These are phyloP conservation scores for Sciaenops ocellatus DNA, from an alignment of 2,797 vertebrate genomes.

Conservation along the genomic window DNA sequence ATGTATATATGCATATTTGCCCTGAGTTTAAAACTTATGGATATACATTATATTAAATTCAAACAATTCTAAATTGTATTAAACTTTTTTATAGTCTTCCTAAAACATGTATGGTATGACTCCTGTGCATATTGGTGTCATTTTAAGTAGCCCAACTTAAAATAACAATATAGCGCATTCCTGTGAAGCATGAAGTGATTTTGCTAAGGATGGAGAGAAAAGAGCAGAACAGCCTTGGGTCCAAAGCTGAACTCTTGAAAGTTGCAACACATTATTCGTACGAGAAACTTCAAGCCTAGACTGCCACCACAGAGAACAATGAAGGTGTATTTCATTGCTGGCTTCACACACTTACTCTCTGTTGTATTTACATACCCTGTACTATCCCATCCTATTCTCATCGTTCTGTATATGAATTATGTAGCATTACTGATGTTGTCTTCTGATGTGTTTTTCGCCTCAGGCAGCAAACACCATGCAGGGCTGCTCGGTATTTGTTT, in stretches of 20 bases:
- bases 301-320: slow-evolving; percentile 4
- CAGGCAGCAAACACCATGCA: slow-evolving; percentile 51
- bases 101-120: not conserved
- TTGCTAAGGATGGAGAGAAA: not conserved
- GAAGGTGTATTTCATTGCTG: slow-evolving; percentile 15
- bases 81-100: not conserved
- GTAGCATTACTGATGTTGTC: slow-evolving; percentile 66
- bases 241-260: slow-evolving; percentile 5
- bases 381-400: slow-evolving; percentile 42
- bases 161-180: not conserved
- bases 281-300: not conserved
- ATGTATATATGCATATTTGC: too few species aligned
- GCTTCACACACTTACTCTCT: slow-evolving; percentile 24
- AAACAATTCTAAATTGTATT: not conserved
- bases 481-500: slow-evolving; percentile 68
- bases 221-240: not conserved
- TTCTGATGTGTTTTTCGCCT: slow-evolving; percentile 60
- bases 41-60: not conserved
- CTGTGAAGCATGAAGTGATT: not conserved
- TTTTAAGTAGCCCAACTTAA: not conserved
- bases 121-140: not conserved
- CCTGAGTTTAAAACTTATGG: not conserved
- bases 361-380: slow-evolving; percentile 54
- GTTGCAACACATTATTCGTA: slow-evolving; percentile 10
- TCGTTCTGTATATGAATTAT: slow-evolving; percentile 69